Percentiles rank a stretch among this genome's conserved stretches.
Evolutionary conservation across 2,113 vertebrate genomes (phyloP).

Genomic region (Hippocampus barbouri): DNA sequence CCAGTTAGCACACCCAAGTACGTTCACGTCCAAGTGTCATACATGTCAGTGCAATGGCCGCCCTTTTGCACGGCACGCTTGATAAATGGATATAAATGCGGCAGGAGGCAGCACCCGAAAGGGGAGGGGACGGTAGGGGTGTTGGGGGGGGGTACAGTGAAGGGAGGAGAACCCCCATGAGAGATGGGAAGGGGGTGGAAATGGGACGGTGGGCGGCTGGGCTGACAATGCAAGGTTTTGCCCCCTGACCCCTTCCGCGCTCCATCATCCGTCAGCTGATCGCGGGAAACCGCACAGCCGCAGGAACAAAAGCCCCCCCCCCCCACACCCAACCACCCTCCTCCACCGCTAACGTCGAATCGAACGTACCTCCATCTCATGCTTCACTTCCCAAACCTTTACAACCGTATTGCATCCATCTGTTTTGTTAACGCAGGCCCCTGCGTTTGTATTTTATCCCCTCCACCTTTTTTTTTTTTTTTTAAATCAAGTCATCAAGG

Average conservation of each 20-base stretch:
- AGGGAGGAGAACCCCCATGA: slow-evolving; percentile 8
- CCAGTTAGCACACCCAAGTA: too few relatives aligned
- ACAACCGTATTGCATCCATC: slow-evolving; percentile 8
- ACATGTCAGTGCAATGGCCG: background rate
- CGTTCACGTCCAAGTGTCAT: background rate
- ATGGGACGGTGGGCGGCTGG: slow-evolving; percentile 8
- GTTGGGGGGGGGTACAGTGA: background rate
- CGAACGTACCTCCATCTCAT: slow-evolving; percentile 35
- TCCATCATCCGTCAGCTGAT: slow-evolving; percentile 74
- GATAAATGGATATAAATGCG: slow-evolving; percentile 68
- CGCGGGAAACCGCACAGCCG: slow-evolving; percentile 53
- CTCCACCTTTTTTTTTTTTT: background rate
- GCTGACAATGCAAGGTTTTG: slow-evolving; percentile 70
- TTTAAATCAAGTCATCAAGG: background rate
- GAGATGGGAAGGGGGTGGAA: slow-evolving; percentile 1
- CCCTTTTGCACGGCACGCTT: slow-evolving; percentile 15
- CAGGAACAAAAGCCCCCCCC: slow-evolving; percentile 23
- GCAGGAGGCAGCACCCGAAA: slow-evolving; percentile 33
- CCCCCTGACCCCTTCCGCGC: slow-evolving; percentile 60
- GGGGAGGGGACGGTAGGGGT: background rate
- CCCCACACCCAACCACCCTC: slow-evolving; percentile 21
- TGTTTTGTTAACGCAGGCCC: background rate
- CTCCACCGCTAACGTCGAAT: slow-evolving; percentile 30
- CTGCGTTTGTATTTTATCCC: background rate
- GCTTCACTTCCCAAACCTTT: slow-evolving; percentile 42